Base-by-base conservation (phyloP, 2,888 invertebrate genomes). In the Punctoribates punctum region DNA sequence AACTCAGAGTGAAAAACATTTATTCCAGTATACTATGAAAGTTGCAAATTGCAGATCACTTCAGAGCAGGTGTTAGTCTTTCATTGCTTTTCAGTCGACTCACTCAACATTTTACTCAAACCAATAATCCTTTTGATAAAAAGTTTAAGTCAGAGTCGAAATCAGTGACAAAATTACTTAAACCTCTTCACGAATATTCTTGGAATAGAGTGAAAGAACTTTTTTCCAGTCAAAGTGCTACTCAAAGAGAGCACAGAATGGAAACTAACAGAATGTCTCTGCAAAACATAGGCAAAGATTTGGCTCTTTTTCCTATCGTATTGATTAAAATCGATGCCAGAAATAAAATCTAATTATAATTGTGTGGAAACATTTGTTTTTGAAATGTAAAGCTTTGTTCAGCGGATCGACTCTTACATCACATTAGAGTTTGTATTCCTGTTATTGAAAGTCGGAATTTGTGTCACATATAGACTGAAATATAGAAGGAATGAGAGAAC, bases 321-420 rank as follows among this genome's bases (percentile, higher is more conserved):
- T 67, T 20, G 38, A 67, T 67, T 38, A 67, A 29, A 38, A 67
- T 67, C 67, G 67, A 67, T 38, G 34, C 5, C 17, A 67, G 38
- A 67, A 67, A 67, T 67, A 67, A 67, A 67, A 67, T 67, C 67
- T 67, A 67, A 67, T 67, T 67, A 67, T 67, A 67, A 38, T 67
- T 67, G 67, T 67, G 25, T 42, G 67, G 67, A 67, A 67, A 67
- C 67, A 67, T 67, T 67, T 67, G 67, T 67, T 67, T 67, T 38
- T 67, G 67, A 67, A 67, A 62, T 62, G 67, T 67, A 42, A 67
- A 67, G 38, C 34, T 9, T 9, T 34, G 67, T 67, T 34, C 34
- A 67, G 20, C 8, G 20, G 11, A 67, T 5, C 29, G n/a, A 38
- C 17, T 23, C 9, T 65, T 57, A n/a, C 25, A 17, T 57, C 11